A percentile compares a stretch with the other conserved stretches of the same genome.
phyloP scores from a whole-genome alignment of 2,888 invertebrate species.

The Mythimna impura region DNA sequence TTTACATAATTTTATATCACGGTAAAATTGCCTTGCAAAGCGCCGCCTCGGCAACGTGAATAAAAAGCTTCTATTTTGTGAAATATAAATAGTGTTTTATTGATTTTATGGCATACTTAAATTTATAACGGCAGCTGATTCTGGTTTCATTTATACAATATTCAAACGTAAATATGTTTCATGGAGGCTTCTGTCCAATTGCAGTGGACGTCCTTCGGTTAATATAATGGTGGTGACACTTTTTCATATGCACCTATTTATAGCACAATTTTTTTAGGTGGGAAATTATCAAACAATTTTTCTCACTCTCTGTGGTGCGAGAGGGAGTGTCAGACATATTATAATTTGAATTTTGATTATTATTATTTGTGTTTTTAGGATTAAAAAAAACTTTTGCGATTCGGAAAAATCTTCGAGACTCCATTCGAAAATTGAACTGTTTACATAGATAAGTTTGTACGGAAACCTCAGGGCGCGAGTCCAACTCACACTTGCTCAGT shows the following conservation, averaged over 20 bases:
- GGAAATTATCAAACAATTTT: no score
- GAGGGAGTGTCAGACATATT: no score
- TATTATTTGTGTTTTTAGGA: no score
- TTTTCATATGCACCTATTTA: neutral
- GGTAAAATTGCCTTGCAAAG: neutral
- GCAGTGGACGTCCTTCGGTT: neutral
- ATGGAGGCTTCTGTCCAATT: neutral
- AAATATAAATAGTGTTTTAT: slow-evolving; percentile 16
- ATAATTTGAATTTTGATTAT: no score
- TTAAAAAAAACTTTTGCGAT: no score
- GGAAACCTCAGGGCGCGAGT: no score
- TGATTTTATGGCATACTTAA: slow-evolving; percentile 9
- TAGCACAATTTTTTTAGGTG: no score
- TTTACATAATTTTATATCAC: neutral
- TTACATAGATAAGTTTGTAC: no score
- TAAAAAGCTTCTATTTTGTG: slow-evolving; percentile 2
- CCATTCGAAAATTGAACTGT: no score
- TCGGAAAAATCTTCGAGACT: no score
- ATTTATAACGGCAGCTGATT: neutral
- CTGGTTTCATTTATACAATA: neutral
- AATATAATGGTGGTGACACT: neutral
- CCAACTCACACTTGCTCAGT: no score
- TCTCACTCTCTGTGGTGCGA: no score
- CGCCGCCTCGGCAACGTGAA: neutral
- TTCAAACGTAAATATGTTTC: neutral